Evolutionary conservation across 2,888 invertebrate genomes (phyloP), one percentile per base, ranked within the genome.

Genomic region (Cistogaster globosa): DNA sequence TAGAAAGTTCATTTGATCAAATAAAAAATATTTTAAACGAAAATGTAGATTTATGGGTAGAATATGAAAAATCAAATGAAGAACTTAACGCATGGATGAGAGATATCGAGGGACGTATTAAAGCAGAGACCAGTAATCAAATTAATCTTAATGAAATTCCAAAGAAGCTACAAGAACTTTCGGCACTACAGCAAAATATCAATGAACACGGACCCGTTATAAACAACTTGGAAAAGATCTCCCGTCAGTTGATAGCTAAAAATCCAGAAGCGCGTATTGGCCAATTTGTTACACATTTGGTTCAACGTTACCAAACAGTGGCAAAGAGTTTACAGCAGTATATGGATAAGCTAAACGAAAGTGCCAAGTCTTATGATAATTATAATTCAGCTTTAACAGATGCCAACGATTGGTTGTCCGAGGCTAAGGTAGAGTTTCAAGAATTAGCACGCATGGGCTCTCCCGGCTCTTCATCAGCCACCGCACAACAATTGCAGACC

Each of bases 251-350:
- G 57, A 93, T 95, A 42, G 94, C 95, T 81, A 95, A 96, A 89
- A 96, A 96, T 90, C 97, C 97, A 0, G 98, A 98, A 90, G 96
- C 97, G 0, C 94, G 97, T 58, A 96, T 97, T 16, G 94, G 95
- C 1, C 97, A 97, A 90, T 96, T 96, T 90, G 96, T 97, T 0
- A 95, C 95, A 74, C 97, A 97, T 90, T 93, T 98, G 77, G 94
- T 94, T 5, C 94, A 95, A 14, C 94, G 98, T 87, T 97, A 97
- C 91, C 95, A 96, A 90, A 94, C 95, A 0, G 94, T 97, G 0
- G 93, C 93, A 0, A 97, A 97, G 90, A 96, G 96, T 88, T 93
- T 96, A 76, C 93, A 94, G 0, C 94, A 94, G 76, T 95, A 96
- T 90, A 93, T 96, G 11, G 95, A 95, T 45, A 96, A 96, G 89